A percentile compares a stretch with the other conserved stretches of the same genome.
Conservation (phyloP, 2,888 invertebrate species). For the Autographa pulchrina region DNA sequence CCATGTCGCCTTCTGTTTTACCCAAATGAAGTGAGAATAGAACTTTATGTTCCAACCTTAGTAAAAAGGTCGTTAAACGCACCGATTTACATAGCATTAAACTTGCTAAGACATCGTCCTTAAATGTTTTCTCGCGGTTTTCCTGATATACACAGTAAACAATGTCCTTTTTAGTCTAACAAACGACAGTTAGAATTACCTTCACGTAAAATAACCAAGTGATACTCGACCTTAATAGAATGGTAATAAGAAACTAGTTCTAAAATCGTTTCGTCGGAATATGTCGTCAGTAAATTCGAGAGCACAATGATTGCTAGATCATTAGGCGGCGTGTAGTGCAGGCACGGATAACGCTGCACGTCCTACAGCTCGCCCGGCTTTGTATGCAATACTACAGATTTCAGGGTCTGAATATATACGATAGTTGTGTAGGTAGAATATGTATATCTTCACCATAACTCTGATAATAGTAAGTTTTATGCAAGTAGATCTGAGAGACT, state of each 20-base stretch:
- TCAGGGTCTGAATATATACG: constrained; percentile 1
- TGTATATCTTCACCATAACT: too few relatives aligned
- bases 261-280: constrained; percentile 13
- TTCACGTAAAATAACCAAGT: too few relatives aligned
- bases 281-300: constrained; percentile 18
- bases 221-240: too few relatives aligned
- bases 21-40: neutral
- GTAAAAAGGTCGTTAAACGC: neutral
- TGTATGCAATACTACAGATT: constrained; percentile 44
- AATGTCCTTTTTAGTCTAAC: neutral
- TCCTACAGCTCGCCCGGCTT: constrained; percentile 32
- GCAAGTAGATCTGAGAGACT: neutral
- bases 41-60: neutral
- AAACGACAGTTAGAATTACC: too few relatives aligned
- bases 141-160: constrained; percentile 1
- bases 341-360: constrained; percentile 31
- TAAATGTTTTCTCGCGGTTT: constrained; percentile 1
- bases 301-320: constrained; percentile 43
- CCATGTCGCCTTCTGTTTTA: neutral
- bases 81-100: constrained; percentile 2
- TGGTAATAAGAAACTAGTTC: neutral
- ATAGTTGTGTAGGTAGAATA: neutral
- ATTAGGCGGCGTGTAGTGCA: constrained; percentile 31
- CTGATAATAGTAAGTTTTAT: neutral
- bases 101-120: neutral